Evolutionary conservation across 2,888 invertebrate species (phyloP), one percentile per base, ranked within the genome.

Genomic region (Orthosia gracilis): DNA sequence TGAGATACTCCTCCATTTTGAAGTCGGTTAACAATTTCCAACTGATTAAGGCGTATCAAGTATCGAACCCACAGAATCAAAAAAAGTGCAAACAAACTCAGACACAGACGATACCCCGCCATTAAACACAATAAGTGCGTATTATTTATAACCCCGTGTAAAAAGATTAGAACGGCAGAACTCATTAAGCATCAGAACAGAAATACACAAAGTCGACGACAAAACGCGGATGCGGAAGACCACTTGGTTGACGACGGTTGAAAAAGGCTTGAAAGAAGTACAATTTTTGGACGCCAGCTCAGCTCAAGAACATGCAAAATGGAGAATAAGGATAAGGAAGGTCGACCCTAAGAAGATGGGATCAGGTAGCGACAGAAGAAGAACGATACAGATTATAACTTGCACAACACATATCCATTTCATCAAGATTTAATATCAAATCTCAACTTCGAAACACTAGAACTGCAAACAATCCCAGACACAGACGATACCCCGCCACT

Each of bases 111-210:
- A 72, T 52, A 49, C 69, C 54, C 67, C 54, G 59, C 65, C 64
- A 78, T 78, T 78, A 76, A 87, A 76, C 76, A 73, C 83, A 85
- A 87, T 84, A 82, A 83, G 80, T 84, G 79, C 69, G 80, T 81
- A 82, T 80, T 40, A 40, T 40, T 7, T 40, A 9, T 40, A 40
- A 40, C 0, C 40, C 0, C 9, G 0, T 40, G 7, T 40, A 9
- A 40, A 40, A 9, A 40, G 40, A 40, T 7, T 7, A 40, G 40
- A 40, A 9, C 9, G 7, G 40, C 40, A 40, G 40, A 40, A 40
- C 9, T 40, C 40, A 40, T 40, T 40, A 40, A 40, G 40, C 40
- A 40, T 40, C 9, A 40, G 40, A 40, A 9, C 7, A 40, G 40
- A 40, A 9, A 40, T 40, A 9, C 9, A 9, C 40, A 40, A 40